Evolutionary conservation across 2,888 invertebrate genomes (phyloP).

Genomic region (Phrixothrix hirtus): DNA sequence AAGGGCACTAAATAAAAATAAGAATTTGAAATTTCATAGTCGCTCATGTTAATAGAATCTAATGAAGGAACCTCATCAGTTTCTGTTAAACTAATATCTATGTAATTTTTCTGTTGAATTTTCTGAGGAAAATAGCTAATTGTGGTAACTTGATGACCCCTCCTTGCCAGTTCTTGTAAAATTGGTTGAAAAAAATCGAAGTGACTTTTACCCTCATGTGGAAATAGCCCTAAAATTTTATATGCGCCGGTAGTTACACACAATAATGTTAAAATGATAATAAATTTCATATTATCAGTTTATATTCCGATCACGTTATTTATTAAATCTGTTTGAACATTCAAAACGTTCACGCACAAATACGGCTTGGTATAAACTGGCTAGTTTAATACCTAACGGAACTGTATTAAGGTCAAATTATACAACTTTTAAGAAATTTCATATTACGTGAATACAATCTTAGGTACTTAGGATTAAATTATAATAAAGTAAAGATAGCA

Average conservation of each 20-base stretch:
- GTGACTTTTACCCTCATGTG: slow-evolving; percentile 72
- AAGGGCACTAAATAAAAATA: background rate
- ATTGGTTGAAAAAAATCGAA: slow-evolving; percentile 67
- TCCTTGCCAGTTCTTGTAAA: slow-evolving; percentile 62
- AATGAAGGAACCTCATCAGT: background rate
- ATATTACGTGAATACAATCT: no score
- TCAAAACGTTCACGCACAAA: no score
- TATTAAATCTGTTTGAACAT: background rate
- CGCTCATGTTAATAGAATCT: background rate
- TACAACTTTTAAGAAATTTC: no score
- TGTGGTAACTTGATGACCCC: slow-evolving; percentile 69
- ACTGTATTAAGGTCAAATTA: no score
- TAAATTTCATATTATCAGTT: background rate
- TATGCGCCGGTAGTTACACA: slow-evolving; percentile 36
- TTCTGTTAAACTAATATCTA: slow-evolving; percentile 27
- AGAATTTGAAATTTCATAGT: background rate
- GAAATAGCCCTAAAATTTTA: slow-evolving; percentile 68
- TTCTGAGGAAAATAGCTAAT: slow-evolving; percentile 64
- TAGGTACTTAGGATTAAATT: no score
- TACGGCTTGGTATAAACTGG: background rate
- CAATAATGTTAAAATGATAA: background rate
- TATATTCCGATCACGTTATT: background rate
- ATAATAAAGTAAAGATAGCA: no score
- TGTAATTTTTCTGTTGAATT: slow-evolving; percentile 26
- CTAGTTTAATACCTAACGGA: background rate